Percentiles rank a stretch among this genome's conserved stretches.
phyloP scores from a whole-genome alignment of 2,113 vertebrate species.

The Dipodomys ordii region DNA sequence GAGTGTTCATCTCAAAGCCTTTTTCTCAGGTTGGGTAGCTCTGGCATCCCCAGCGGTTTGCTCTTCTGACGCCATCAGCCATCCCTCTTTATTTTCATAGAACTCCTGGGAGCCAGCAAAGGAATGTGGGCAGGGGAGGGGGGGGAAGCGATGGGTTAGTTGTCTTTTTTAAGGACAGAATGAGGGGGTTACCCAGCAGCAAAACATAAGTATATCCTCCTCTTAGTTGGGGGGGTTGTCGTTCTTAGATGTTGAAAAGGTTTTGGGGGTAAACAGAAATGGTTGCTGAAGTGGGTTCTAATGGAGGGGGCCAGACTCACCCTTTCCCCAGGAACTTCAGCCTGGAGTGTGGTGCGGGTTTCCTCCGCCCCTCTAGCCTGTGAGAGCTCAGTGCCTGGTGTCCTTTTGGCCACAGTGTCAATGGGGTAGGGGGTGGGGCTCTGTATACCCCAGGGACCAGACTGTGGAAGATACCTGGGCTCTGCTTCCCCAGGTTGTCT shows the following conservation, averaged over 20 bases:
- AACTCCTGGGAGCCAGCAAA: neutral
- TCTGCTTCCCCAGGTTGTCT: neutral
- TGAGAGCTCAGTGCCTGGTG: neutral
- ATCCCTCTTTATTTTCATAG: neutral
- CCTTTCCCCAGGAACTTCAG: neutral
- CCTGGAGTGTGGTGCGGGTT: neutral
- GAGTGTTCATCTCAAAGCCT: neutral
- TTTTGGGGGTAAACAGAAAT: neutral
- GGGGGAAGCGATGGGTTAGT: no score
- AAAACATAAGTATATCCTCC: fast-evolving
- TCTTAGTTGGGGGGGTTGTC: neutral
- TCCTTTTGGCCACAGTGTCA: neutral
- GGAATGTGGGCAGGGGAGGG: neutral
- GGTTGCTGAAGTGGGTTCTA: neutral
- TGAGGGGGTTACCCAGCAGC: neutral
- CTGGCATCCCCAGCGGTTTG: neutral
- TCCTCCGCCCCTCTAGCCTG: neutral
- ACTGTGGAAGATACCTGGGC: neutral
- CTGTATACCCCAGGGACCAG: neutral
- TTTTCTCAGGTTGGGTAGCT: neutral
- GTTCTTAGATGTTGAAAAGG: neutral
- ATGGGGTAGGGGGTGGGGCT: neutral
- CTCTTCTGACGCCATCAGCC: neutral
- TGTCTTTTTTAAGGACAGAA: neutral
- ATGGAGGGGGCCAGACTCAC: neutral